These are phyloP conservation scores for Camponotus vicinus DNA, from an alignment of 1,140 invertebrate genomes.

Conservation along the genomic window DNA sequence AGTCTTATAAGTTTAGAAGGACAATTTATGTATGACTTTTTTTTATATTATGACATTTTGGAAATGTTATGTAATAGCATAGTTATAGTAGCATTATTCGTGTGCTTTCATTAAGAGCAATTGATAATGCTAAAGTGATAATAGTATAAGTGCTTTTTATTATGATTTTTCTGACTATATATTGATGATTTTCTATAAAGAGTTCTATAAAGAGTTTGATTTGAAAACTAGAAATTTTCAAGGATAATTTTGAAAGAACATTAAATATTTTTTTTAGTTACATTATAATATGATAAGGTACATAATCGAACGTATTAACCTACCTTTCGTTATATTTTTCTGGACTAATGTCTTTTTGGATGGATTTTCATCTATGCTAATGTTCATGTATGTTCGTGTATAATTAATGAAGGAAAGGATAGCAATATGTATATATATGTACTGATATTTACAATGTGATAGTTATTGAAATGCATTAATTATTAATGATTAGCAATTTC, in stretches of 20 bases:
- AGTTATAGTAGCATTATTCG: slow-evolving; percentile 43
- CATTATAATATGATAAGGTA: slow-evolving; percentile 12
- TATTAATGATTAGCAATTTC: slow-evolving; percentile 34
- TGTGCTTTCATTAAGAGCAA: slow-evolving; percentile 43
- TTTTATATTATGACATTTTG: slow-evolving; percentile 60
- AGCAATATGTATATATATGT: slow-evolving; percentile 4
- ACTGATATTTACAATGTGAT: slow-evolving; percentile 11
- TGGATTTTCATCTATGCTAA: neutral
- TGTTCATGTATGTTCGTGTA: neutral
- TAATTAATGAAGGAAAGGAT: neutral
- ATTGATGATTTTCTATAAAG: slow-evolving; percentile 5
- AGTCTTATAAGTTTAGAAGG: slow-evolving; percentile 54
- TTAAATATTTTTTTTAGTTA: slow-evolving; percentile 11
- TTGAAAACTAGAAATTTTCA: slow-evolving; percentile 46
- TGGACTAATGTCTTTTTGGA: slow-evolving; percentile 9
- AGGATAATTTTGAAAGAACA: slow-evolving; percentile 31
- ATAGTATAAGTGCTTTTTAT: slow-evolving; percentile 33
- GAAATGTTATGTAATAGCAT: slow-evolving; percentile 56
- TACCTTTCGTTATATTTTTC: slow-evolving; percentile 6
- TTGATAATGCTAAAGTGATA: slow-evolving; percentile 37
- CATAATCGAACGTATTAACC: neutral
- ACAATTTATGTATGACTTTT: slow-evolving; percentile 28
- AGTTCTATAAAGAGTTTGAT: neutral
- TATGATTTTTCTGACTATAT: slow-evolving; percentile 20
- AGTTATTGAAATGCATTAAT: slow-evolving; percentile 9